Base-by-base conservation (phyloP, 2,888 invertebrate species). In the Meta bourneti region DNA sequence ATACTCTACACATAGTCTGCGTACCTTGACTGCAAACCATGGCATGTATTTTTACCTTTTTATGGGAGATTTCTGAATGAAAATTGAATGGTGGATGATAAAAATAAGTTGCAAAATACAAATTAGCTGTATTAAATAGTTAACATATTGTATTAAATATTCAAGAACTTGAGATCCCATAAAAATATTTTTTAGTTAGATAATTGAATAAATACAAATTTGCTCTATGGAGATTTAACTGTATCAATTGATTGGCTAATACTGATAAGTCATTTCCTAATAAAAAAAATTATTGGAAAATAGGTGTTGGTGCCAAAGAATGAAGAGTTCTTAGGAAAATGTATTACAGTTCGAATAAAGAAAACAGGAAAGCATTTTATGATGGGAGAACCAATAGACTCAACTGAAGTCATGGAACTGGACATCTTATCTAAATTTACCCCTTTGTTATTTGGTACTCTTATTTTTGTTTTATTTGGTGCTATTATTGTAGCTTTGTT, bases 241-340 rank as follows among this genome's bases (percentile, higher is more conserved):
- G 8, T 61, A 16, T 11, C 4, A 16, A 8, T 61, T 61, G 0
- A 16, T 61, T 8, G 16, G 8, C 16, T 61, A 16, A 61, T 16
- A 61, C 9, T 11, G 9, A 61, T 61, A 1, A 9, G 13, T 4
- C 13, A 61, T 13, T 11, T 11, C 13, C 8, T 61, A 13, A 61
- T 11, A 4, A 8, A 61, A 11, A 61, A 9, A 61, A 7, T 61
- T 61, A 16, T 61, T 61, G 6, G 13, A 61, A 16, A 20, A 19
- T 78, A 96, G 96, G 97, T 98, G 0, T 95, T 99, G 89, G 96
- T 99, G 0, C 98, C 98, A 0, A 97, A 97, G 95, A 96, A 96
- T 7, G 96, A 97, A 0, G 96, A 96, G 93, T 96, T 97, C 78
- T 96, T 98, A 96, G 99, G 99, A 0, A 97, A 97, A 94, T 96